Percentiles rank a stretch among this genome's conserved stretches.
phyloP scores from a whole-genome alignment of 2,888 invertebrate species.

The Thysanoteuthis rhombus region DNA sequence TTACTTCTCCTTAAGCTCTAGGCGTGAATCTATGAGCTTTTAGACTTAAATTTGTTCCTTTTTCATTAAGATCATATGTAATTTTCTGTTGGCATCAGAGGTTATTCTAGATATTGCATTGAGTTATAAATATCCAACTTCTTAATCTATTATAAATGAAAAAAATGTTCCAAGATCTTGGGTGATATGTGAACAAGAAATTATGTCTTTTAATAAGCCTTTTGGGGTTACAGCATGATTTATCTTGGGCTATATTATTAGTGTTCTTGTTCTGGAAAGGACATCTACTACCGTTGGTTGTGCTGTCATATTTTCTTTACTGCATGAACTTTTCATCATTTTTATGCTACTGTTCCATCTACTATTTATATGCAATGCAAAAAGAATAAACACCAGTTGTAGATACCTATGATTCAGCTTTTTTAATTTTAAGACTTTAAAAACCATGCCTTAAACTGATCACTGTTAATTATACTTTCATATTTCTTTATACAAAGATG shows the following conservation, averaged over 20 bases:
- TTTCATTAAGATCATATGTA: no score
- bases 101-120: no score
- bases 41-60: no score
- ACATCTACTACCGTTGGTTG: not conserved
- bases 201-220: not conserved
- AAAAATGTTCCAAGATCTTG: not conserved
- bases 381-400: not conserved
- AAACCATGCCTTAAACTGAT: not conserved
- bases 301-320: not conserved
- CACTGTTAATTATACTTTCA: not conserved
- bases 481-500: not conserved
- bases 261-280: not conserved
- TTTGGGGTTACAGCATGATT: not conserved
- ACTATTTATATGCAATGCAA: not conserved
- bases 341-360: not conserved
- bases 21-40: not conserved
- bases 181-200: not conserved
- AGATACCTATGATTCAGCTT: no score
- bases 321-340: not conserved
- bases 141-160: not conserved
- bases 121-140: no score
- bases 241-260: not conserved
- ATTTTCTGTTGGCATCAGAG: no score
- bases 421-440: not conserved
- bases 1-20: not conserved